Conservation (phyloP, 2,888 invertebrate species). For the Saturnia japonica region DNA sequence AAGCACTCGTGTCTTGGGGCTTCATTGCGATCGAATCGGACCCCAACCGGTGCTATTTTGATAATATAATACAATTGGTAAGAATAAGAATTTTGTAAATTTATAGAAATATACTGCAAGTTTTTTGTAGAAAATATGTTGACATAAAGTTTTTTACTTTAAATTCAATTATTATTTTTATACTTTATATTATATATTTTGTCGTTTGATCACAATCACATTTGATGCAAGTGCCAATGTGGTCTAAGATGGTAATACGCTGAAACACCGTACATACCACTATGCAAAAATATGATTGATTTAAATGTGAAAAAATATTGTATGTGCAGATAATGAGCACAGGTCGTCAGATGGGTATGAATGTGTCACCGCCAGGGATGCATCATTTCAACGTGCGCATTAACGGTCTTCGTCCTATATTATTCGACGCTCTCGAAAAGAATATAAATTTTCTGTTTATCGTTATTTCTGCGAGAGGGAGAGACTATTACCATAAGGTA, state of each 20-base stretch:
- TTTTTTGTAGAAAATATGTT: neutral
- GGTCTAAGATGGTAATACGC: too few relatives aligned
- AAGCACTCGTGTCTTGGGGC: conserved; percentile 60
- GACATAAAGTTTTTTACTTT: neutral
- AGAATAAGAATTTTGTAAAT: conserved; percentile 37
- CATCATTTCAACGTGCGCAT: conserved; percentile 45
- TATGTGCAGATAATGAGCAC: conserved; percentile 49
- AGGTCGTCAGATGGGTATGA: conserved; percentile 63
- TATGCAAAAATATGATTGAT: neutral
- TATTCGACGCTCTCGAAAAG: conserved; percentile 44
- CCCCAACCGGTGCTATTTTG: conserved; percentile 39
- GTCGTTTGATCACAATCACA: too few relatives aligned
- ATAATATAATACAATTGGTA: conserved; percentile 48
- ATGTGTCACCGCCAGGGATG: conserved; percentile 43
- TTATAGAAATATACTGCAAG: neutral
- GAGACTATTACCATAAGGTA: conserved; percentile 75
- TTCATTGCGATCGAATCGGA: conserved; percentile 57
- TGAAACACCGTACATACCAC: too few relatives aligned
- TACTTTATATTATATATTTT: too few relatives aligned
- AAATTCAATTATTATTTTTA: too few relatives aligned
- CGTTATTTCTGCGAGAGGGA: conserved; percentile 74
- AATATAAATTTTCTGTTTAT: conserved; percentile 82
- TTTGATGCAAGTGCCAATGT: too few relatives aligned
- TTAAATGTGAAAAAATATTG: neutral
- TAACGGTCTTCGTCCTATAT: conserved; percentile 39